These are phyloP conservation scores for Pipistrellus pygmaeus DNA, from an alignment of 2,797 vertebrate species.

Conservation along the genomic window DNA sequence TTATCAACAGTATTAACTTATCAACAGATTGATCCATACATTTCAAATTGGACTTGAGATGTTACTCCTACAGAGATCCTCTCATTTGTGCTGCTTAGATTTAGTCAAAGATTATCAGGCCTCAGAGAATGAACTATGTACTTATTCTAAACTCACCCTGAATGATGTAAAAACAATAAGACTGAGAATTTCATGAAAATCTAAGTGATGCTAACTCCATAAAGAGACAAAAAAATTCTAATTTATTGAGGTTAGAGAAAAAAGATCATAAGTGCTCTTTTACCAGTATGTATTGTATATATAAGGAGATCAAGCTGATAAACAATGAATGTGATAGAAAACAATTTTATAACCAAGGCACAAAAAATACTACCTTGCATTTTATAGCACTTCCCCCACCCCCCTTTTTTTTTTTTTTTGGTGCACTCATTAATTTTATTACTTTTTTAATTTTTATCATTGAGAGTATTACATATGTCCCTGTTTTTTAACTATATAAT, in stretches of 20 bases:
- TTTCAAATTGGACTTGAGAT: conserved; percentile 17
- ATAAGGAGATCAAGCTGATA: not conserved
- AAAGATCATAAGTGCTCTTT: not conserved
- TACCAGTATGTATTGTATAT: not conserved
- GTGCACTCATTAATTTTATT: no score
- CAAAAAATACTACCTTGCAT: conserved; percentile 3
- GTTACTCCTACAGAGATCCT: conserved; percentile 44
- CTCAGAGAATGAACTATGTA: conserved; percentile 26
- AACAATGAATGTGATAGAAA: conserved; percentile 21
- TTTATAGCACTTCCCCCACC: not conserved
- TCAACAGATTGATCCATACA: conserved; percentile 11
- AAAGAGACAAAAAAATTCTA: conserved; percentile 4
- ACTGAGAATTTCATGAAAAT: conserved; percentile 55
- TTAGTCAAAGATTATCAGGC: conserved; percentile 51
- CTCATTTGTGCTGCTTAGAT: conserved; percentile 65
- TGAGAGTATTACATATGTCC: no score
- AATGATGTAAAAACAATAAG: conserved; percentile 33
- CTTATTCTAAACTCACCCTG: conserved; percentile 30
- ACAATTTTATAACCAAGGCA: not conserved
- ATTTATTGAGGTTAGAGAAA: not conserved
- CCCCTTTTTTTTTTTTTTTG: no score
- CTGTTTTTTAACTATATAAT: no score
- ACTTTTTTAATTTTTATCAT: no score
- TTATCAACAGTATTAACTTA: conserved; percentile 51
- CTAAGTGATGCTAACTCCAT: conserved; percentile 22